phyloP scores from a whole-genome alignment of 2,888 invertebrate genomes.

The Bombylius major region DNA sequence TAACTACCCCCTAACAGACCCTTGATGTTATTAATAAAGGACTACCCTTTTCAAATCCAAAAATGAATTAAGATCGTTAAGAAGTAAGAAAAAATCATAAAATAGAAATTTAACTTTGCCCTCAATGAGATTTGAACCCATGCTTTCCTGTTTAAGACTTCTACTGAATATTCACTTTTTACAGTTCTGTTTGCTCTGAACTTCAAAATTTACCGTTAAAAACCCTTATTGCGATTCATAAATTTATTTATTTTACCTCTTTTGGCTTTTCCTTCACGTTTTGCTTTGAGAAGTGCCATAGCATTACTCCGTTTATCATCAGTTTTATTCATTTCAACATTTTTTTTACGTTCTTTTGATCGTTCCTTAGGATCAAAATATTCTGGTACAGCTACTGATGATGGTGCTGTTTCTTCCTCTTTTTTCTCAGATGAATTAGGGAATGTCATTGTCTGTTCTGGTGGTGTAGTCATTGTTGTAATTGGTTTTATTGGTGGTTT shows the following conservation, averaged over 20 bases:
- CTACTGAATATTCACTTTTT: no score
- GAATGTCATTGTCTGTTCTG: slow-evolving; percentile 7
- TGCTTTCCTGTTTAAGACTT: no score
- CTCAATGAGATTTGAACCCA: no score
- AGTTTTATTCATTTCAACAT: slow-evolving; percentile 74
- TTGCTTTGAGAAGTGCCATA: slow-evolving; percentile 81
- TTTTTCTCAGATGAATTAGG: slow-evolving; percentile 14
- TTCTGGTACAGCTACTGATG: slow-evolving; percentile 21
- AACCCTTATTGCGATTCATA: no score
- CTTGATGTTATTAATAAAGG: no score
- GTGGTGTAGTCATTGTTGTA: neutral
- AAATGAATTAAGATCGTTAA: no score
- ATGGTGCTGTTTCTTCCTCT: slow-evolving; percentile 19
- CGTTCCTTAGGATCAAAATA: slow-evolving; percentile 57
- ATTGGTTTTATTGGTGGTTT: slow-evolving; percentile 7
- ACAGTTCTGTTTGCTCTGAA: no score
- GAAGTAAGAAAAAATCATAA: no score
- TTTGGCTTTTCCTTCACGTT: slow-evolving; percentile 79
- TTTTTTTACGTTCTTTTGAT: slow-evolving; percentile 77
- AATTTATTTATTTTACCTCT: slow-evolving; percentile 36
- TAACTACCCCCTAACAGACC: no score
- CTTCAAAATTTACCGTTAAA: no score
- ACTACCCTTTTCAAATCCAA: no score
- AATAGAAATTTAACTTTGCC: no score
- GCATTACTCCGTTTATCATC: slow-evolving; percentile 84